A percentile compares a stretch with the other conserved stretches of the same genome.
Evolutionary conservation across 2,113 vertebrate genomes (phyloP).

Genomic region (Pluvialis apricaria): DNA sequence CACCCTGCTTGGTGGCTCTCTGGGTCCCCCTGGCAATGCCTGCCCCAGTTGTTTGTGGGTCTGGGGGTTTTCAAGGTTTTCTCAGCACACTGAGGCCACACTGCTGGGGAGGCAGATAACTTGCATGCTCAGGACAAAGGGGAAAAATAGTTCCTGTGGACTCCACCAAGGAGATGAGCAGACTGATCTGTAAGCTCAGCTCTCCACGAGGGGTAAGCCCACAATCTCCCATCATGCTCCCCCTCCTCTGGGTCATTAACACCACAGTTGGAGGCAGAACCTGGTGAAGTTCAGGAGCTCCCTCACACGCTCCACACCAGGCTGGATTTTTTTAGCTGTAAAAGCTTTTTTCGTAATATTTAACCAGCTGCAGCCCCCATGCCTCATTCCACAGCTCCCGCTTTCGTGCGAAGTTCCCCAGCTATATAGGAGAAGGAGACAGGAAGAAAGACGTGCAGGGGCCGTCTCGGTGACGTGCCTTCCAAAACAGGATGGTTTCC

Average conservation of each 20-base stretch:
- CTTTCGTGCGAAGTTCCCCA: background rate
- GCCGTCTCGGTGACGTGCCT: background rate
- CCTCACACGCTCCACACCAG: background rate
- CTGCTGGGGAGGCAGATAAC: background rate
- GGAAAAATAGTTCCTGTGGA: background rate
- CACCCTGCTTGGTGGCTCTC: too few species aligned
- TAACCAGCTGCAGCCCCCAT: background rate
- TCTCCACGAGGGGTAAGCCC: background rate
- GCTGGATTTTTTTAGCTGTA: background rate
- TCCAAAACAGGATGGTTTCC: background rate
- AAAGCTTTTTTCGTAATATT: background rate
- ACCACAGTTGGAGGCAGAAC: background rate
- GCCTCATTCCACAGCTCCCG: background rate
- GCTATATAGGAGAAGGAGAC: background rate
- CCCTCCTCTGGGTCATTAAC: background rate
- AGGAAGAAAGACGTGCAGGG: background rate
- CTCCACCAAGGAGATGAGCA: too few species aligned
- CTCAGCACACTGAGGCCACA: background rate
- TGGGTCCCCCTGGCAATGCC: background rate
- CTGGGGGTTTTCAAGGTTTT: background rate
- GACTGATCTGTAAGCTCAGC: background rate
- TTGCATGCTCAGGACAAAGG: fast-evolving
- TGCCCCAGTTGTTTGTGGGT: background rate
- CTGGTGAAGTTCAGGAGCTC: background rate
- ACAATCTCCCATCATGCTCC: background rate